Conservation (phyloP, 2,113 vertebrate genomes). For the Micromys minutus region DNA sequence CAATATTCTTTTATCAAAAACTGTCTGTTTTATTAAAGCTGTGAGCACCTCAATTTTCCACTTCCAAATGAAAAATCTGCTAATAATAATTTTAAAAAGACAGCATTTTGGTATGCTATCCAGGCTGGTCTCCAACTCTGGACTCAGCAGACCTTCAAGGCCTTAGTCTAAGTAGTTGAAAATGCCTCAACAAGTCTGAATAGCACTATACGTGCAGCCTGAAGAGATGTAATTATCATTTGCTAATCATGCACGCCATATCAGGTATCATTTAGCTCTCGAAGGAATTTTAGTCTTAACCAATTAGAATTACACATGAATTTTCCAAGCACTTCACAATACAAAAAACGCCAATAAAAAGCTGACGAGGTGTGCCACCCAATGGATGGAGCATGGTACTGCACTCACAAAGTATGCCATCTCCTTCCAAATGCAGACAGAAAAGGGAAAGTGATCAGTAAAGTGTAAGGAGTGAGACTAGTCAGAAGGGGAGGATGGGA, state of each 20-base stretch:
- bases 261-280: background rate
- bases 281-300: constrained; percentile 54
- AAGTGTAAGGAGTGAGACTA: background rate
- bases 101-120: background rate
- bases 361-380: constrained; percentile 71
- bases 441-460: constrained; percentile 5
- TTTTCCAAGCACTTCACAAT: constrained; percentile 16
- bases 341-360: constrained; percentile 42
- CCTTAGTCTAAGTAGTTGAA: background rate
- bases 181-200: background rate
- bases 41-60: background rate
- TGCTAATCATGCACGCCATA: constrained; percentile 13
- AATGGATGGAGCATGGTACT: constrained; percentile 61
- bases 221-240: constrained; percentile 28
- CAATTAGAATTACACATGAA: constrained; percentile 42
- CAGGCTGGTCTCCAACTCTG: background rate
- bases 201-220: background rate
- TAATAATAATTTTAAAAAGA: background rate
- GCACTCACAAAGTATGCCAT: constrained; percentile 45
- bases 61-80: background rate
- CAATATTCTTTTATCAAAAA: constrained; percentile 25
- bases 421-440: constrained; percentile 12
- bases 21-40: constrained; percentile 41
- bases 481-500: constrained; percentile 18
- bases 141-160: background rate